Evolutionary conservation across 2,888 invertebrate genomes (phyloP), one percentile per base, ranked within the genome.

Genomic region (Drosophila helvetica): DNA sequence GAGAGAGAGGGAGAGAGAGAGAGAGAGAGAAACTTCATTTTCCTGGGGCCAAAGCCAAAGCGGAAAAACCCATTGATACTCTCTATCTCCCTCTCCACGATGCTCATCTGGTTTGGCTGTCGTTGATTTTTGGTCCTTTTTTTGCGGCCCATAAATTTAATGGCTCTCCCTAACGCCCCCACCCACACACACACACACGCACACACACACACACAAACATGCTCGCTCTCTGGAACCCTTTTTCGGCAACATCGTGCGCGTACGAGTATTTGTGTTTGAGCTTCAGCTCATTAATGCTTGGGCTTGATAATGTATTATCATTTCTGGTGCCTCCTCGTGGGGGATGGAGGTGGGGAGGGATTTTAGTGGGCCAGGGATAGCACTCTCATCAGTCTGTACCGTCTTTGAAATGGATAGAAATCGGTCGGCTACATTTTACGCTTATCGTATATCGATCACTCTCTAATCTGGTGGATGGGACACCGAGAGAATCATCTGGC

Each of bases 71-170:
- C 77, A 85, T 82, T 80, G 86, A 83, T 88, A 86, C 71, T 67
- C 74, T 57, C 74, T 63, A n/a, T 22, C 30, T 48, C 30, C 38
- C 30, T 48, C 2, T 15, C 42, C 22, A 15, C 54, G 57, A 17
- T 42, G 19, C 57, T 73, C 73, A 59, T 59, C 71, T 70, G 84
- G 77, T 79, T 62, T 66, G 66, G 79, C 65, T 72, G 79, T 71
- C 73, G 78, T 84, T 87, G 81, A 80, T 75, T 80, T 80, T 78
- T 74, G 77, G 73, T 65, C 70, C 73, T 54, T 64, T 82, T 71
- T 82, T 78, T 81, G 76, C 60, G 76, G 77, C 70, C 79, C 82
- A 87, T 87, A 82, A 82, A 87, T 81, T 87, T 87, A 67, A 77
- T 75, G 82, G 68, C 68, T 47, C 63, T 56, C 33, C 12, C 33